These are phyloP conservation scores for Cryptoprocta ferox DNA, from an alignment of 2,797 vertebrate genomes.

Conservation along the genomic window DNA sequence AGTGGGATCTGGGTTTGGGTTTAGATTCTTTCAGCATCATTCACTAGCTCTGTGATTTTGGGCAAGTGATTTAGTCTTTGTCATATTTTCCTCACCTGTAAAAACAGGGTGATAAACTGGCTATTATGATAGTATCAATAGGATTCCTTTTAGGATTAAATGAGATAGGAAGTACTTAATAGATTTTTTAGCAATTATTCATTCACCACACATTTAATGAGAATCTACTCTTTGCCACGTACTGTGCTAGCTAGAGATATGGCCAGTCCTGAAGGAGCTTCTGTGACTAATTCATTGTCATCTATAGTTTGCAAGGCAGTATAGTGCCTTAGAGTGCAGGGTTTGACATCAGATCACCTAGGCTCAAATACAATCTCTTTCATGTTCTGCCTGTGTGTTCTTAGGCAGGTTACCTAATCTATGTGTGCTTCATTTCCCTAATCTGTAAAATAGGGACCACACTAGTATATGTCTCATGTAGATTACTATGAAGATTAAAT, in stretches of 20 bases:
- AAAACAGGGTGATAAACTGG: not conserved
- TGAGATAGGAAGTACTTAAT: not conserved
- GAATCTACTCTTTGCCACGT: not conserved
- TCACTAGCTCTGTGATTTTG: conserved; percentile 32
- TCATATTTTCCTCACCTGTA: conserved; percentile 16
- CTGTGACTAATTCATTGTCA: conserved; percentile 1
- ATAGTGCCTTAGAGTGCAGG: not conserved
- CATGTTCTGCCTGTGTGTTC: conserved; percentile 10
- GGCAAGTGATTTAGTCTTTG: not conserved
- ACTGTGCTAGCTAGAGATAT: not conserved
- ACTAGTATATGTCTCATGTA: conserved; percentile 37
- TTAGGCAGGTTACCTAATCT: not conserved
- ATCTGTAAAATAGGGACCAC: not conserved
- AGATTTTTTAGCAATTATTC: conserved; percentile 35
- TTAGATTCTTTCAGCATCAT: conserved; percentile 26
- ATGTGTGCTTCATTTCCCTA: not conserved
- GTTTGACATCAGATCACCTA: not conserved
- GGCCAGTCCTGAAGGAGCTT: not conserved
- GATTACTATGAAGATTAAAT: conserved; percentile 27
- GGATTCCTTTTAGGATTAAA: conserved; percentile 50
- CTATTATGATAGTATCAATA: not conserved
- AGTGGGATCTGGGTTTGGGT: not conserved
- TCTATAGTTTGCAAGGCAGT: not conserved
- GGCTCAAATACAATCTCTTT: not conserved
- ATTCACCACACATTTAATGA: conserved; percentile 15